Base-by-base conservation (phyloP, 2,113 vertebrate species). In the Heliornis fulica region DNA sequence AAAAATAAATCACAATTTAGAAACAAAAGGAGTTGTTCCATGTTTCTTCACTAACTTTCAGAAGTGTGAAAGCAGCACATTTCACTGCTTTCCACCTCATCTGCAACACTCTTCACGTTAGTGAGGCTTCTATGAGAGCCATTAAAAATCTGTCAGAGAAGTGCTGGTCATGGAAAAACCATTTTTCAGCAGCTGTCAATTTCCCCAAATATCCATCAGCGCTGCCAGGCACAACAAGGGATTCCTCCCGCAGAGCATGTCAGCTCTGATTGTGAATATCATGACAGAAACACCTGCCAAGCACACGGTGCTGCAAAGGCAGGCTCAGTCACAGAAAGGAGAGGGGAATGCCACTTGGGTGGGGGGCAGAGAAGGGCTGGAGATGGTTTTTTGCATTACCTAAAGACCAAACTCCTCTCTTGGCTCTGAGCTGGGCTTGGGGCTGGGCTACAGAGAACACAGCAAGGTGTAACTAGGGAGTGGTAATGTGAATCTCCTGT, bases 61-160 rank as follows among this genome's bases (percentile, higher is more conserved):
- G 36, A 90, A 85, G 83, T 64, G 88, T 93, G 90, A 92, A 77
- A 93, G 77, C 79, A 92, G 80, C 50, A 79, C 71, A 92, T 93
- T 91, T 95, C 54, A 46, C 56, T 68, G 84, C 86, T 97, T 94
- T 96, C 89, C 86, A 93, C 94, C 96, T 96, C 93, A 96, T 93
- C 95, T 95, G 90, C 94, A 96, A 94, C 96, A 93, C 43, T 71
- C 95, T 93, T 95, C 96, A 90, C 75, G 93, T 80, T 83, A 87
- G 94, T 36, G 81, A 68, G 92, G 75, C 87, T 90, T 97, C 97
- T 95, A 61, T 53, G 59, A 93, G 85, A 94, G 61, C 97, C 97
- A 97, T 98, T 97, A 98, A 97, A 97, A 97, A 98, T 63, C 97
- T 97, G 96, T 97, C 97, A 97, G 88, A 88, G 92, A 96, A 97